A percentile compares a stretch with the other conserved stretches of the same genome.
phyloP scores from a whole-genome alignment of 2,113 vertebrate species.

The Cervus canadensis region DNA sequence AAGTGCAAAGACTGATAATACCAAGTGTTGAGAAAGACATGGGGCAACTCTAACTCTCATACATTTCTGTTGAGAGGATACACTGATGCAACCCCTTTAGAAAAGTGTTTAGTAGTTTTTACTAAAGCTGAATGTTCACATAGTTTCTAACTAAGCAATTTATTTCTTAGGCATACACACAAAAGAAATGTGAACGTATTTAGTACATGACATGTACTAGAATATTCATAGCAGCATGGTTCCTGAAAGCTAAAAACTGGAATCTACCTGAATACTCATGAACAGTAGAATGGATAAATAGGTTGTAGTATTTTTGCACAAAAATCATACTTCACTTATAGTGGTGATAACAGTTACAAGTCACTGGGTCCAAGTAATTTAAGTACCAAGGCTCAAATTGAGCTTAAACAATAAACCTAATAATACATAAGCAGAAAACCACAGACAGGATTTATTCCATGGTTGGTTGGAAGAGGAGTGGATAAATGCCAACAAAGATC shows the following conservation, averaged over 20 bases:
- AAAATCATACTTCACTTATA: constrained; percentile 8
- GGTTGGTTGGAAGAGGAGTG: neutral
- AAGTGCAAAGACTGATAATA: neutral
- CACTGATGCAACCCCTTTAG: neutral
- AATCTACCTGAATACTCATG: neutral
- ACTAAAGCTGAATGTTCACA: neutral
- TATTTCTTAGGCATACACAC: neutral
- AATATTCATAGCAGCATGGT: neutral
- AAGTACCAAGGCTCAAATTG: neutral
- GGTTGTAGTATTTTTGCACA: neutral
- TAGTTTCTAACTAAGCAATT: neutral
- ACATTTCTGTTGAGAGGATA: neutral
- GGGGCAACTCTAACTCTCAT: neutral
- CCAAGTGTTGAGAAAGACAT: neutral
- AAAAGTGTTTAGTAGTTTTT: neutral
- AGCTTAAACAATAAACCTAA: neutral
- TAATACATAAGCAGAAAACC: neutral
- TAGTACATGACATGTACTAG: neutral
- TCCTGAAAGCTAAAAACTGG: neutral
- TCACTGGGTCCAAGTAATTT: neutral
- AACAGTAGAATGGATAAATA: neutral
- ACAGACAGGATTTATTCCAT: neutral
- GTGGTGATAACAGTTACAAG: neutral
- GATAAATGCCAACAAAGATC: neutral
- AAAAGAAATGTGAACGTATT: neutral